Conservation (phyloP, 2,113 vertebrate genomes). For the Egretta garzetta region DNA sequence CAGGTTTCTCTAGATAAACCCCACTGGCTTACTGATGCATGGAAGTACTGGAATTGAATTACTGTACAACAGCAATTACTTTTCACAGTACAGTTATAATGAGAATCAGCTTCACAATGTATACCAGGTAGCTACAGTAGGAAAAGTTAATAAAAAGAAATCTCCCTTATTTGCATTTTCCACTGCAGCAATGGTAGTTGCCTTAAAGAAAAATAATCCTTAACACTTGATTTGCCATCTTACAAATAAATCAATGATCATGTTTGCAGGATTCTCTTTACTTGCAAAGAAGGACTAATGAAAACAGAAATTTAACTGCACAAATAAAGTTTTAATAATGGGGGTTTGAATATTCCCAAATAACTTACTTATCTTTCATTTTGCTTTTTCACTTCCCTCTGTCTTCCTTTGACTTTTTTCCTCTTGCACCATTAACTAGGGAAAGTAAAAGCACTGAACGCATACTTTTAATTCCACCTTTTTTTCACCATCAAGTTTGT, state of each 20-base stretch:
- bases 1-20: constrained; percentile 84
- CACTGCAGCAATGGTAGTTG: not conserved
- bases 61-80: constrained; percentile 88
- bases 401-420: not conserved
- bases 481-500: not conserved
- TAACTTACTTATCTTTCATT: not conserved
- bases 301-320: not conserved
- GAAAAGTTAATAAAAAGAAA: constrained; percentile 58
- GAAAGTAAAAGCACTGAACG: not conserved
- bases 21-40: constrained; percentile 79
- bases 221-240: constrained; percentile 47
- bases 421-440: not conserved
- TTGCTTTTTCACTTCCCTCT: not conserved
- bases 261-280: constrained; percentile 23
- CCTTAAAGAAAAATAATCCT: constrained; percentile 55
- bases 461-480: not conserved
- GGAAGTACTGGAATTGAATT: constrained; percentile 89
- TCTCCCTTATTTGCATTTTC: constrained; percentile 50
- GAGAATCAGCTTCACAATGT: constrained; percentile 73
- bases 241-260: constrained; percentile 14
- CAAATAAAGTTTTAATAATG: not conserved
- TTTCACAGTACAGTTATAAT: constrained; percentile 78
- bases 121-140: constrained; percentile 64
- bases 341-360: not conserved
- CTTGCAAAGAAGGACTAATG: not conserved